These are phyloP conservation scores for Eupithecia exiguata DNA, from an alignment of 2,888 invertebrate genomes.

Conservation along the genomic window DNA sequence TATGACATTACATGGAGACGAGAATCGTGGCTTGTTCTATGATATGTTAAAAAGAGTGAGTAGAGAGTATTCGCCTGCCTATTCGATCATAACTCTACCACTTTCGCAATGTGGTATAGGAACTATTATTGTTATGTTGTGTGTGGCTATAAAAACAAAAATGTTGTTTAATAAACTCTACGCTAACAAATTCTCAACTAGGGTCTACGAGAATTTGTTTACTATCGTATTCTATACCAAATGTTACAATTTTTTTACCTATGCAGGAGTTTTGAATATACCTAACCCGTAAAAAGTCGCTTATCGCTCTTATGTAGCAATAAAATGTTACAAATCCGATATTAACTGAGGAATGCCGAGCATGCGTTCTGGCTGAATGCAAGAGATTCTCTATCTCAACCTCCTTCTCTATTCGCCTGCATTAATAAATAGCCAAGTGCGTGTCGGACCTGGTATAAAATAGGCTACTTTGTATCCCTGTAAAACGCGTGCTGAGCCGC, in stretches of 20 bases:
- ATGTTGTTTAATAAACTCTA: too few species aligned
- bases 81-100: background rate
- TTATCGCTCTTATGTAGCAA: background rate
- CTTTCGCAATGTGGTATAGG: background rate
- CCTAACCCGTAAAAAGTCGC: constrained; percentile 1
- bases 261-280: background rate
- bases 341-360: background rate
- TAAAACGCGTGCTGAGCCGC: background rate
- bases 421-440: too few species aligned
- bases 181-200: too few species aligned
- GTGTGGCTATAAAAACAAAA: background rate
- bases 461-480: too few species aligned
- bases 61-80: background rate
- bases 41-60: background rate
- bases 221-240: background rate
- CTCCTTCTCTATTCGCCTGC: too few species aligned
- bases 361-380: background rate
- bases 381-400: too few species aligned
- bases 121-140: background rate
- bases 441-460: too few species aligned
- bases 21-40: background rate
- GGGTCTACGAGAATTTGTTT: too few species aligned
- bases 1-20: too few species aligned
- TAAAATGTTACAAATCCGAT: background rate
- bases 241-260: background rate